Base-by-base conservation (phyloP, 1,140 invertebrate species). In the Bicyclus anynana region DNA sequence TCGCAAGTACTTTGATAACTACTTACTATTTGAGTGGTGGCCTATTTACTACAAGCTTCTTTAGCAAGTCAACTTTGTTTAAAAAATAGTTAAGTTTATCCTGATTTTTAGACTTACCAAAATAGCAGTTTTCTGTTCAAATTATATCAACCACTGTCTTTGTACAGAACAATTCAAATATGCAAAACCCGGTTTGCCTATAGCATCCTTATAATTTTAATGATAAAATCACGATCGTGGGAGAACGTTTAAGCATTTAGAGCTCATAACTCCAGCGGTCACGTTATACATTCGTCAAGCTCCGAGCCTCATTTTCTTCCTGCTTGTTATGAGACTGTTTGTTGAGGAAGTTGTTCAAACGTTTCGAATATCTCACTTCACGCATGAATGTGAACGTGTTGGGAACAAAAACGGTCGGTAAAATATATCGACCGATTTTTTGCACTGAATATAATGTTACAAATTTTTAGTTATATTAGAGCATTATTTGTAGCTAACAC, bases 201-300 rank as follows among this genome's bases (percentile, higher is more conserved):
- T 48, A 61, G 58, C 51, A 63, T 64, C 62, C 59, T 68, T 63
- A 59, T 63, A 52, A 60, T 55, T 62, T 62, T 72, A 77, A 80
- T 76, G 73, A 77, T 69, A 52, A 63, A 71, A 69, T 61, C 77
- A 78, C 73, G 79, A 76, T 67, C 64, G 55, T 59, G 67, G 37
- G 53, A 58, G 18, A 52, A 29, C 48, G 40, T 52, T 58, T 58
- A 58, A 58, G 12, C 49, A 58, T 58, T 52, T 51, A 21, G 37
- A 58, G 49, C 38, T 58, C 38, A 20, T 35, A 48, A 58, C 37
- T 17, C 53, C 35, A 20, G 18, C 48, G 26, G 51, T 69, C 71
- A 76, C 67, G 75, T 68, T 54, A 66, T 38, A 60, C 70, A 75
- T 77, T 71, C 65, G 62, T 78, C 73, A 74, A 57, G 55, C 33